phyloP scores from a whole-genome alignment of 2,797 vertebrate genomes.

The Gymnodraco acuticeps region DNA sequence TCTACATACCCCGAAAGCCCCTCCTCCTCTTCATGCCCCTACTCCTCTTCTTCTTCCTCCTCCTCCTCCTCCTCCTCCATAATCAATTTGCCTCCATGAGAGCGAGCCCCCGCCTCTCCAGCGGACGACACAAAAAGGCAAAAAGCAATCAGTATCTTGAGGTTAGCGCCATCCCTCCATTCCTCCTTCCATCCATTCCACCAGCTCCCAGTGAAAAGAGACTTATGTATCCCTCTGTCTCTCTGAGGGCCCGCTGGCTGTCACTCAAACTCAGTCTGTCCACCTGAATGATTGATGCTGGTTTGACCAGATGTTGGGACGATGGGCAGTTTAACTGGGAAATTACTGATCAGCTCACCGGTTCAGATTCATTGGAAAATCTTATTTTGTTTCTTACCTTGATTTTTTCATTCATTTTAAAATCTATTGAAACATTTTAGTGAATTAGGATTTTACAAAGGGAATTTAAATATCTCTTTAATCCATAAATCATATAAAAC shows the following conservation, averaged over 20 bases:
- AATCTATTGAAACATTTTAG: too few species aligned
- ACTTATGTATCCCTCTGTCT: constrained; percentile 33
- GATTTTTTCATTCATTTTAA: too few species aligned
- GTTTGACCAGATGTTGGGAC: constrained; percentile 27
- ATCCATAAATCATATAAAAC: too few species aligned
- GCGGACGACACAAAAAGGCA: constrained; percentile 72
- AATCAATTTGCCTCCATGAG: constrained; percentile 83
- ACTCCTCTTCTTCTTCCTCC: constrained; percentile 25
- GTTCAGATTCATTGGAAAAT: not conserved
- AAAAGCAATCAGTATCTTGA: constrained; percentile 84
- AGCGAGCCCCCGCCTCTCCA: constrained; percentile 63
- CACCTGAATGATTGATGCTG: constrained; percentile 23
- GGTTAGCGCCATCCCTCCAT: constrained; percentile 57
- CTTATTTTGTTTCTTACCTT: not conserved
- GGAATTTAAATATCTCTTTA: too few species aligned
- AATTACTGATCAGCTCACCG: constrained; percentile 18
- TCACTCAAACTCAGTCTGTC: constrained; percentile 41
- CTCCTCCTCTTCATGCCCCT: constrained; percentile 42
- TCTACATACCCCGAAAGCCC: constrained; percentile 79
- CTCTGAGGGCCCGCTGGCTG: constrained; percentile 2
- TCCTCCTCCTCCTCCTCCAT: constrained; percentile 66
- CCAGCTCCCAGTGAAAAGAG: constrained; percentile 35
- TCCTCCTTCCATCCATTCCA: constrained; percentile 34
- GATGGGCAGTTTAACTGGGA: constrained; percentile 7
- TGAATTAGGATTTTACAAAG: too few species aligned